A percentile compares a stretch with the other conserved stretches of the same genome.
These are phyloP conservation scores for Tenualosa ilisha DNA, from an alignment of 2,797 vertebrate species.

Conservation along the genomic window DNA sequence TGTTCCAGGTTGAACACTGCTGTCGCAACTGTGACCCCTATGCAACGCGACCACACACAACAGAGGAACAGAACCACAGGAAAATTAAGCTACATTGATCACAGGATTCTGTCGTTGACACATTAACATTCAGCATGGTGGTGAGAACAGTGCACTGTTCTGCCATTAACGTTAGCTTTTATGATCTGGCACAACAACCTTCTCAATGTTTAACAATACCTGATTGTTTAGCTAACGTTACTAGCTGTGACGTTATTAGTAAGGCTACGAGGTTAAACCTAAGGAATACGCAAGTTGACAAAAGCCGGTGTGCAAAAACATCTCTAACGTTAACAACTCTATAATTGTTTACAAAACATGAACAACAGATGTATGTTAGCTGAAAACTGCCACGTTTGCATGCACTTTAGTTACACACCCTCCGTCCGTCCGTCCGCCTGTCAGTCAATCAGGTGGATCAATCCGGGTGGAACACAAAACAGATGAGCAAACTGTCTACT, in stretches of 20 bases:
- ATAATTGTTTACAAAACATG: neutral
- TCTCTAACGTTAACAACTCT: neutral
- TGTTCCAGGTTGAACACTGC: neutral
- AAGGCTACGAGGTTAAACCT: too few species aligned
- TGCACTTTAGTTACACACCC: neutral
- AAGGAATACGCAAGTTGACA: neutral
- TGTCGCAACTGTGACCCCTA: neutral
- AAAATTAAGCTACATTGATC: neutral
- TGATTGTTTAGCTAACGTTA: neutral
- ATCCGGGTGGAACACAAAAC: neutral
- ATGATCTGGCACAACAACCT: neutral
- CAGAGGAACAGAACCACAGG: neutral
- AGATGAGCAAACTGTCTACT: slow-evolving; percentile 1
- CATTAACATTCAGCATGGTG: too few species aligned
- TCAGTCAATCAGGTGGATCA: neutral
- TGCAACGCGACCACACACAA: neutral
- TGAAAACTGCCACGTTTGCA: slow-evolving; percentile 1
- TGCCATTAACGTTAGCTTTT: too few species aligned
- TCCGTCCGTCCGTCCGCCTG: neutral
- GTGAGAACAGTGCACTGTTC: neutral
- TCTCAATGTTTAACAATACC: neutral
- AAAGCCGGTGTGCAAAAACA: neutral
- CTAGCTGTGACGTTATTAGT: neutral
- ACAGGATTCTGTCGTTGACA: neutral
- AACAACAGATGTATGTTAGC: neutral